These are phyloP conservation scores for Cephalotes varians DNA, from an alignment of 2,888 invertebrate species.

Conservation along the genomic window DNA sequence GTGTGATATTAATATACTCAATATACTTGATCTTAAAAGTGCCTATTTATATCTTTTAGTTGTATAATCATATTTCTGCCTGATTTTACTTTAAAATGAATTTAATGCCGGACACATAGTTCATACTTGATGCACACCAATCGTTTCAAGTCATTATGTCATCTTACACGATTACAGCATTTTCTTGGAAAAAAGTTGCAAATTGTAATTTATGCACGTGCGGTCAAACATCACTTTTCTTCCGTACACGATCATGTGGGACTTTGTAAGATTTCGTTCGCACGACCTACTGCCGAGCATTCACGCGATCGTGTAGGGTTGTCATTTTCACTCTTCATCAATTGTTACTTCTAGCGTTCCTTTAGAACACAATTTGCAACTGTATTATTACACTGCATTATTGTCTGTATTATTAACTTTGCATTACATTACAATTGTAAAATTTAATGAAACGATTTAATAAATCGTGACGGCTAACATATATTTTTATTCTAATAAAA, in stretches of 20 bases:
- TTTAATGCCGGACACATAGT: slow-evolving; percentile 20
- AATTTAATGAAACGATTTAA: neutral
- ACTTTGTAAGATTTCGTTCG: slow-evolving; percentile 50
- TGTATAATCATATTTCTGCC: neutral
- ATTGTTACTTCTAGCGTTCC: slow-evolving; percentile 1
- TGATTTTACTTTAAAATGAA: slow-evolving; percentile 7
- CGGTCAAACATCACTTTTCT: slow-evolving; percentile 51
- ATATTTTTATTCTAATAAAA: neutral
- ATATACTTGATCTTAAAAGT: neutral
- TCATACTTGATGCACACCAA: neutral
- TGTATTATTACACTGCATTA: neutral
- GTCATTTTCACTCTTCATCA: slow-evolving; percentile 42
- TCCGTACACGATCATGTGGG: slow-evolving; percentile 59
- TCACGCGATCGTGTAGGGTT: slow-evolving; percentile 53
- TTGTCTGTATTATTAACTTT: slow-evolving; percentile 18
- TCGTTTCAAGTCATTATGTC: slow-evolving; percentile 25
- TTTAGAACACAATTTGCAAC: neutral
- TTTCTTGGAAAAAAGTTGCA: slow-evolving; percentile 41
- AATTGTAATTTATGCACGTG: slow-evolving; percentile 46
- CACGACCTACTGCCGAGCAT: slow-evolving; percentile 48
- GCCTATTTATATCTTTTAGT: neutral
- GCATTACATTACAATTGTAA: slow-evolving; percentile 3
- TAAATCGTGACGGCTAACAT: neutral
- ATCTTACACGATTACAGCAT: slow-evolving; percentile 19
- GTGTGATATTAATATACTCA: neutral